phyloP scores from a whole-genome alignment of 1,140 invertebrate species.

The Pseudachorutes palmiensis region DNA sequence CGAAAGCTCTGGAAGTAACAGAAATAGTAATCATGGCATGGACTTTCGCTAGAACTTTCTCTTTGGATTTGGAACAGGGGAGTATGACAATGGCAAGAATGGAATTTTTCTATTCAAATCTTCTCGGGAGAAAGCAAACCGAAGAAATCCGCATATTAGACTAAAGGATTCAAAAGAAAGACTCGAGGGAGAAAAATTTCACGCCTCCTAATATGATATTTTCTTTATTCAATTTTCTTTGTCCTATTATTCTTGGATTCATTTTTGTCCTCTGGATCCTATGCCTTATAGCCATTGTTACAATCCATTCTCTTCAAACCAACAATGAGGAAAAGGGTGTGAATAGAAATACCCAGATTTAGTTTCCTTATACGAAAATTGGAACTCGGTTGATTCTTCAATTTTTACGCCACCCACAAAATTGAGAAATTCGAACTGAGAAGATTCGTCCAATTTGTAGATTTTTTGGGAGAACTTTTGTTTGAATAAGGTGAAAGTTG shows the following conservation, averaged over 20 bases:
- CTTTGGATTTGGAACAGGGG: background rate
- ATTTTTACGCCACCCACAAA: no score
- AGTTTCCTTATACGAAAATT: no score
- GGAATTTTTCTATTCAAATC: constrained; percentile 9
- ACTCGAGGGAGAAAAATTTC: background rate
- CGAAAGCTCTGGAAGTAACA: background rate
- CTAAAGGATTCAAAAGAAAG: background rate
- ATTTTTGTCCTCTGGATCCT: background rate
- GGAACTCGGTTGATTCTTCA: no score
- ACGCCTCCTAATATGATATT: constrained; percentile 11
- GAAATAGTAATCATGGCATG: background rate
- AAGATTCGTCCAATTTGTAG: no score
- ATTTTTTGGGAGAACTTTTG: no score
- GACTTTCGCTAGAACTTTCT: background rate
- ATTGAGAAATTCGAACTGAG: no score
- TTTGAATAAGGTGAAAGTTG: no score
- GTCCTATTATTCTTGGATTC: constrained; percentile 9
- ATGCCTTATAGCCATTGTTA: background rate
- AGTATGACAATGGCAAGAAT: background rate
- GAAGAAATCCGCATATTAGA: background rate
- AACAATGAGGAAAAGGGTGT: background rate
- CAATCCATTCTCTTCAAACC: background rate
- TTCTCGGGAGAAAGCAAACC: background rate
- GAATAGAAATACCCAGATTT: no score
- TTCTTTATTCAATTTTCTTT: constrained; percentile 1